Evolutionary conservation across 2,888 invertebrate genomes (phyloP), one percentile per base, ranked within the genome.

Genomic region (Yponomeuta malinellus): DNA sequence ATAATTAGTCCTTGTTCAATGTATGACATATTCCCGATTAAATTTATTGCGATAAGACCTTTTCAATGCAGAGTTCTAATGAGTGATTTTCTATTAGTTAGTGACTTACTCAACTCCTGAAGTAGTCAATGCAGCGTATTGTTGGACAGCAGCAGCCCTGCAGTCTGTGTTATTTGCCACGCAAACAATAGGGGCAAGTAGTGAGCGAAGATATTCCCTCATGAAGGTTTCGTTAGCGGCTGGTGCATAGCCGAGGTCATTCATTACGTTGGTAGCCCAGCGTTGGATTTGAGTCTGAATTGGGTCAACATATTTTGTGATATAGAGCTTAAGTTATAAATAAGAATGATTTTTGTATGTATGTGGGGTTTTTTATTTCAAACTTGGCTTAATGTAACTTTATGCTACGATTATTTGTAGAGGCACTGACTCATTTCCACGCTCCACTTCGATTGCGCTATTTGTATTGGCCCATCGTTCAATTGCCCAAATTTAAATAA

Each of bases 161-260:
- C 92, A 92, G 0, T 59, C 78, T 0, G 63, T n/a, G 0, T 80
- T 82, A 0, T 80, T 77, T 10, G 87, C 75, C 12, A 75, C 73
- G 70, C 92, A 92, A 75, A 89, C 76, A 0, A 85, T 68, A 0
- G 90, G 88, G 0, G 88, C 89, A 23, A 92, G 70, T 73, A 88
- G 87, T 72, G 79, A 86, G 10, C 91, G 84, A 63, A 90, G 77
- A 75, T 90, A 90, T 0, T 87, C 83, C 2, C 75, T 76, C 88
- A 91, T 90, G 78, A 88, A 92, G 2, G 74, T 43, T 23, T 91
- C 91, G 1, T 72, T 72, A 0, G 73, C 0, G 0, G 65, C 48
- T 0, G 85, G 48, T 15, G 12, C 52, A 77, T 91, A 91, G 0
- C 77, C 78, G 4, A 92, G 73, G 0, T 77, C 70, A 0, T 0